These are phyloP conservation scores for Ooceraea biroi DNA, from an alignment of 1,140 invertebrate species.

Conservation along the genomic window DNA sequence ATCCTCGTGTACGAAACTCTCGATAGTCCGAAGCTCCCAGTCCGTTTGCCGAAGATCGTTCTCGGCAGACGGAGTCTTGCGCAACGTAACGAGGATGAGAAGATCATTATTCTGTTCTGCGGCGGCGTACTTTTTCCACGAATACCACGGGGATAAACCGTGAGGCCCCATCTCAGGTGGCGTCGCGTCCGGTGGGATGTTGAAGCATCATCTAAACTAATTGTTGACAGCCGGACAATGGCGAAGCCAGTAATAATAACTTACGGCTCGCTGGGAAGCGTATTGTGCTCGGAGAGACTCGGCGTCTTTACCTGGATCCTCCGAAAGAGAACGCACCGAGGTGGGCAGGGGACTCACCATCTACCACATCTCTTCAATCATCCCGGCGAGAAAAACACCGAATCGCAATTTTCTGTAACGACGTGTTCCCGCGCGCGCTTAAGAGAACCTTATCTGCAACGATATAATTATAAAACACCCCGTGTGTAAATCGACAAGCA, in stretches of 20 bases:
- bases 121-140: slow-evolving; percentile 61
- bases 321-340: slow-evolving; percentile 53
- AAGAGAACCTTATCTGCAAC: background rate
- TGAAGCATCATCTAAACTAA: slow-evolving; percentile 83
- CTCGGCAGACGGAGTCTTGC: slow-evolving; percentile 20
- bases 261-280: slow-evolving; percentile 74
- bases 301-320: slow-evolving; percentile 79
- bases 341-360: slow-evolving; percentile 28
- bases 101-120: slow-evolving; percentile 48
- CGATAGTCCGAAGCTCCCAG: too few species aligned
- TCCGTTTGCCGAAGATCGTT: background rate
- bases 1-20: too few species aligned
- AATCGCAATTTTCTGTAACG: slow-evolving; percentile 44
- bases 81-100: slow-evolving; percentile 34
- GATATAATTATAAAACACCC: slow-evolving; percentile 7
- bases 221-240: slow-evolving; percentile 83
- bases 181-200: slow-evolving; percentile 73
- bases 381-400: slow-evolving; percentile 15
- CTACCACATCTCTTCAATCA: slow-evolving; percentile 35
- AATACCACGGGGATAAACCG: slow-evolving; percentile 44
- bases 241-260: slow-evolving; percentile 79
- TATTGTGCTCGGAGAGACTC: slow-evolving; percentile 62
- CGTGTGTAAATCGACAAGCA: too few species aligned
- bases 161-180: slow-evolving; percentile 58
- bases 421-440: background rate